A percentile compares a stretch with the other conserved stretches of the same genome.
Conservation (phyloP, 1,140 invertebrate species). For the Pseudomyrmex gracilis region DNA sequence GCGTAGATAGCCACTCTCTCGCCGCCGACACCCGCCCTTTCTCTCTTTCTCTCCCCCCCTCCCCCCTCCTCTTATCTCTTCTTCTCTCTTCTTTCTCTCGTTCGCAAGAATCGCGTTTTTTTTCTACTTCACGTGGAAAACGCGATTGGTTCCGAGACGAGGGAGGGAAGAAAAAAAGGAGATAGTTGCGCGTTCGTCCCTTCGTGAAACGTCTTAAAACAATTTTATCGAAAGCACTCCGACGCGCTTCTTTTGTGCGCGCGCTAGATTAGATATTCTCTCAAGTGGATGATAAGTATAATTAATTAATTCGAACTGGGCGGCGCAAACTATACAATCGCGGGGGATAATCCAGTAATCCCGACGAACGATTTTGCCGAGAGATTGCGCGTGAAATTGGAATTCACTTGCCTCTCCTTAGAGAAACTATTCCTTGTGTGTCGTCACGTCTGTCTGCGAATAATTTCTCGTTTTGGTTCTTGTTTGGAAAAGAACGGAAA, state of each 20-base stretch:
- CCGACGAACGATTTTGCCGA: conserved; percentile 15
- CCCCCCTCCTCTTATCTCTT: background rate
- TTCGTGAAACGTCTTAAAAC: conserved; percentile 53
- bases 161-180: no score
- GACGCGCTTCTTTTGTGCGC: conserved; percentile 25
- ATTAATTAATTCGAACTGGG: conserved; percentile 56
- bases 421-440: no score
- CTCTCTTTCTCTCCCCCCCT: no score
- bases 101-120: conserved; percentile 35
- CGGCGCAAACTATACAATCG: conserved; percentile 45
- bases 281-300: conserved; percentile 49
- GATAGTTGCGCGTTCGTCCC: conserved; percentile 1
- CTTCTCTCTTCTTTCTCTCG: background rate
- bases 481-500: background rate
- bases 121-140: conserved; percentile 32
- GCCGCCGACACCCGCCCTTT: background rate
- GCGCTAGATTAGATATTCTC: conserved; percentile 51
- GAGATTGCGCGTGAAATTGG: conserved; percentile 1
- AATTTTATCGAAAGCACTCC: conserved; percentile 49
- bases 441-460: no score
- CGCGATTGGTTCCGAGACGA: conserved; percentile 38
- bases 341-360: conserved; percentile 45
- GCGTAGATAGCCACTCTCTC: conserved; percentile 72
- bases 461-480: no score
- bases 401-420: no score